Conservation (phyloP, 1,140 invertebrate genomes). For the Camponotus vicinus region DNA sequence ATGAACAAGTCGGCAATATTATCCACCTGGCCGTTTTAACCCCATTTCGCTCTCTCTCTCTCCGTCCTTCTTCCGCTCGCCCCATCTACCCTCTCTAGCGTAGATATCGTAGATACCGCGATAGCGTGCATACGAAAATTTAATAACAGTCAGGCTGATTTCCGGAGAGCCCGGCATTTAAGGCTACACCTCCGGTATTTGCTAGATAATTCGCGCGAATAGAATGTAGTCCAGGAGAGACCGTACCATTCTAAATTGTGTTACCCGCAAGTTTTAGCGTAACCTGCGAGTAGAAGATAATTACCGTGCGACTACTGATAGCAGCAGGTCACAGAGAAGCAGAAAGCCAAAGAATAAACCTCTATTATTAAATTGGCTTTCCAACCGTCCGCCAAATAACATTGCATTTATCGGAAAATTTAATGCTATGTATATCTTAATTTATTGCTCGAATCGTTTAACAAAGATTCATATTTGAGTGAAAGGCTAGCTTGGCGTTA, state of each 20-base stretch:
- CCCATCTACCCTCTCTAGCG: background rate
- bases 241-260: slow-evolving; percentile 49
- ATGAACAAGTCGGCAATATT: slow-evolving; percentile 76
- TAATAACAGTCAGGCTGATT: slow-evolving; percentile 71
- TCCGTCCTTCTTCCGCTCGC: background rate
- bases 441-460: too few species aligned
- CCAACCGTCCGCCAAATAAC: too few species aligned
- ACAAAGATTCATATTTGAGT: too few species aligned
- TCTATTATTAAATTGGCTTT: too few species aligned
- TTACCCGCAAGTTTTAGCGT: slow-evolving; percentile 46
- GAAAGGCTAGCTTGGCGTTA: too few species aligned
- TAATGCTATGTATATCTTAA: too few species aligned
- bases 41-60: background rate
- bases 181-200: slow-evolving; percentile 50
- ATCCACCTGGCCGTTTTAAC: slow-evolving; percentile 73
- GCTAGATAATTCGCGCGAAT: slow-evolving; percentile 35
- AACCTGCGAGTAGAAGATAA: slow-evolving; percentile 32
- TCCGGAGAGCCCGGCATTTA: slow-evolving; percentile 47
- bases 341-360: background rate
- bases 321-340: background rate
- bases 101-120: slow-evolving; percentile 67
- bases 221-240: slow-evolving; percentile 31
- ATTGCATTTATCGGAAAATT: too few species aligned
- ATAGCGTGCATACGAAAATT: slow-evolving; percentile 68
- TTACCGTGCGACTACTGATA: slow-evolving; percentile 38